Evolutionary conservation across 2,797 vertebrate species (phyloP).

Genomic region (Chlorospingus semifuscus): DNA sequence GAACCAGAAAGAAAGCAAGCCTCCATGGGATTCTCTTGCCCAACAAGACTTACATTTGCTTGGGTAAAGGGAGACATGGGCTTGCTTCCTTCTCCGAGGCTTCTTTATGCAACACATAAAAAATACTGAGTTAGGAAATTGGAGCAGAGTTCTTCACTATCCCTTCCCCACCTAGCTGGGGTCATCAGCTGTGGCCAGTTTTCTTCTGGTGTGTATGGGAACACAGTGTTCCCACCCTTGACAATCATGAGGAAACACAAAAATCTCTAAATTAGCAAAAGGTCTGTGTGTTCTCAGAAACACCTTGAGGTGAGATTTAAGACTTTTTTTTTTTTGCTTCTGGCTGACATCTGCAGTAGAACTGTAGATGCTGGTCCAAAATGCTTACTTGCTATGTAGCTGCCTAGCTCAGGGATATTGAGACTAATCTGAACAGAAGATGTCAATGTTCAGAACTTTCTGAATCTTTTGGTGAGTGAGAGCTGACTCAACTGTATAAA

Average conservation of each 20-base stretch:
- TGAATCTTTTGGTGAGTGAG: background rate
- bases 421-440: background rate
- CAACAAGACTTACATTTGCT: background rate
- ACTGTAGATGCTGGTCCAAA: background rate
- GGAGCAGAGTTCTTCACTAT: background rate
- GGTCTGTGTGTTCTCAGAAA: background rate
- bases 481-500: background rate
- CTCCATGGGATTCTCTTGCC: rapidly evolving
- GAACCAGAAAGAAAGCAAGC: background rate
- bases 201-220: background rate
- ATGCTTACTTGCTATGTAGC: background rate
- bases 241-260: background rate
- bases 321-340: background rate
- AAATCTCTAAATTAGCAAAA: background rate
- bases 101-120: background rate
- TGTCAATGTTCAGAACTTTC: background rate
- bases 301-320: background rate
- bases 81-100: background rate
- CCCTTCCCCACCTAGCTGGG: background rate
- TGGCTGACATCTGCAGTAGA: background rate
- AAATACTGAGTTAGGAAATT: background rate
- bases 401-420: background rate
- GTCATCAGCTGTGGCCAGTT: background rate
- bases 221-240: background rate
- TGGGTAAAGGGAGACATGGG: background rate